Conservation (phyloP, 2,113 vertebrate species). For the Coturnix japonica region DNA sequence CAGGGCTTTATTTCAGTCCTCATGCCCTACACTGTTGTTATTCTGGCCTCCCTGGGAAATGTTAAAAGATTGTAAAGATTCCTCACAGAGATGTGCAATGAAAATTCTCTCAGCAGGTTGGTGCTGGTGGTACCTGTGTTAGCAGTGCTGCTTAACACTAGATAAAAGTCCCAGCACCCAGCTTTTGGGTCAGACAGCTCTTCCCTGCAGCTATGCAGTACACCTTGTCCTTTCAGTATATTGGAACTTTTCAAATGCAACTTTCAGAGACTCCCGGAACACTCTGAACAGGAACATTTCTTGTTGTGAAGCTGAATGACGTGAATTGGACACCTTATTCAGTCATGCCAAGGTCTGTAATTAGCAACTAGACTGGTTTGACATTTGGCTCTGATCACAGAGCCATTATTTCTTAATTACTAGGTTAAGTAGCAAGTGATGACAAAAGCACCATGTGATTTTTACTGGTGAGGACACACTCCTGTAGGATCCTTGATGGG, state of each 20-base stretch:
- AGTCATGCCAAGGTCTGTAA: not conserved
- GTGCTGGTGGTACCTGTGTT: not conserved
- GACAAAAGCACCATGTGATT: not conserved
- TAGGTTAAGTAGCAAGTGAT: not conserved
- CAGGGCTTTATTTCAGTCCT: not conserved
- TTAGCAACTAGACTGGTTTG: not conserved
- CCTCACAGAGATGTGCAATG: too few relatives aligned
- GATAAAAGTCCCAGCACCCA: not conserved
- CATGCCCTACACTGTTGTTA: not conserved
- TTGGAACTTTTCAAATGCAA: not conserved
- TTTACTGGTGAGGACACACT: not conserved
- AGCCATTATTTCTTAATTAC: not conserved
- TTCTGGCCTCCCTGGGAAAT: not conserved
- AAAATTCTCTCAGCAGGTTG: not conserved
- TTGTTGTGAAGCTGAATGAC: not conserved
- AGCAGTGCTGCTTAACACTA: not conserved
- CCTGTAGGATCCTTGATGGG: fast-evolving
- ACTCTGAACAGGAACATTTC: not conserved
- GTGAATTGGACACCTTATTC: not conserved
- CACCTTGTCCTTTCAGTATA: not conserved
- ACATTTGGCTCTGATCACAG: not conserved
- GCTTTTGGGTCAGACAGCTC: not conserved
- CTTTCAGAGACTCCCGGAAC: not conserved
- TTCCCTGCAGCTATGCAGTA: not conserved
- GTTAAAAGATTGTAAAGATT: not conserved